A percentile compares a stretch with the other conserved stretches of the same genome.
Conservation (phyloP, 2,888 invertebrate species). For the Drosophila recens region DNA sequence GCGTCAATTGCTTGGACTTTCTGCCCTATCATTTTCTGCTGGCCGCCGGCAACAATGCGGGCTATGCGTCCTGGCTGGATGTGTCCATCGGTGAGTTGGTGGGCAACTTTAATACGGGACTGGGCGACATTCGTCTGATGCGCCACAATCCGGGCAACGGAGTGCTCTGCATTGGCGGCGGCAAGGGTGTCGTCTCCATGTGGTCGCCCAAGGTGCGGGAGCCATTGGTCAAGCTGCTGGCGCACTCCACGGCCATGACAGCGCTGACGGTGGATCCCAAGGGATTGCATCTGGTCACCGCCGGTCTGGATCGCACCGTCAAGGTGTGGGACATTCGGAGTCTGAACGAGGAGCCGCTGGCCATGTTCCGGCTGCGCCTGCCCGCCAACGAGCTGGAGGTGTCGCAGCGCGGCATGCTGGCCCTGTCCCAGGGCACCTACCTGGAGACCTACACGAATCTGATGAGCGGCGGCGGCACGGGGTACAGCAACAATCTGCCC, state of each 20-base stretch:
- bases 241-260: conserved; percentile 93
- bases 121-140: conserved; percentile 93
- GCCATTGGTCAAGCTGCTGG: conserved; percentile 95
- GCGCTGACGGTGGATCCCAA: conserved; percentile 93
- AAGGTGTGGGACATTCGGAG: conserved; percentile 98
- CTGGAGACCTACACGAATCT: conserved; percentile 90
- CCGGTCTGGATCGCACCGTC: conserved; percentile 92
- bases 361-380: conserved; percentile 89
- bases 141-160: conserved; percentile 98
- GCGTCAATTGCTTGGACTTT: conserved; percentile 94
- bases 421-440: conserved; percentile 88
- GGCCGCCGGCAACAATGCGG: conserved; percentile 91
- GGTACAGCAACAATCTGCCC: conserved; percentile 87
- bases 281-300: conserved; percentile 98
- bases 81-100: conserved; percentile 96
- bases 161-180: conserved; percentile 94
- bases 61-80: conserved; percentile 96
- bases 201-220: conserved; percentile 95
- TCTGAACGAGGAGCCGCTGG: conserved; percentile 90
- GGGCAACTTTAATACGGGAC: conserved; percentile 90
- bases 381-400: conserved; percentile 92
- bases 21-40: conserved; percentile 98
- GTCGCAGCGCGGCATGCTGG: conserved; percentile 94
- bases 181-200: conserved; percentile 96
- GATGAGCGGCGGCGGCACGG: conserved; percentile 85